Conservation (phyloP, 2,113 vertebrate genomes). For the Macquaria australasica region DNA sequence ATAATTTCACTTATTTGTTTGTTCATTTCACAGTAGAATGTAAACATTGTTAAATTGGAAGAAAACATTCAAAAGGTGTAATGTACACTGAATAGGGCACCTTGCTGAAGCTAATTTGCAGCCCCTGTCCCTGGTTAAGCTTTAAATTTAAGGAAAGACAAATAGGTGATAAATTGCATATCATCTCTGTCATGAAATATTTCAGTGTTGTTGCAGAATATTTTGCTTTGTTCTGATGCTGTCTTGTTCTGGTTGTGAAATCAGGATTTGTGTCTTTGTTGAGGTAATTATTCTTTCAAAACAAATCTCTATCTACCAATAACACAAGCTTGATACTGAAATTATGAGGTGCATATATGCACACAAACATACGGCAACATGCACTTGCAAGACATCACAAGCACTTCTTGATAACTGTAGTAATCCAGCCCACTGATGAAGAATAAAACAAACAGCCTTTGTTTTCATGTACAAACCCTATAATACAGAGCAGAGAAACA, state of each 20-base stretch:
- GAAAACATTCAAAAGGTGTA: not conserved
- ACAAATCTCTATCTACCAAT: conserved; percentile 1
- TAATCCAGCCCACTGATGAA: conserved; percentile 26
- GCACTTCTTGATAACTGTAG: conserved; percentile 20
- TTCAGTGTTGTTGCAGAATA: not conserved
- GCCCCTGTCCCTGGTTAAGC: not conserved
- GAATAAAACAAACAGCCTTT: conserved; percentile 54
- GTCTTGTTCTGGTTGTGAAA: conserved; percentile 17
- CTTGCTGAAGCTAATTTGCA: not conserved
- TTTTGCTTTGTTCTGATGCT: not conserved
- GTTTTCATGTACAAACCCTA: conserved; percentile 34
- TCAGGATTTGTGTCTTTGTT: not conserved
- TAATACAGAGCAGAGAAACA: conserved; percentile 39
- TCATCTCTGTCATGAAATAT: not conserved
- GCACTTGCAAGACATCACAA: conserved; percentile 6
- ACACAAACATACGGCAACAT: conserved; percentile 8
- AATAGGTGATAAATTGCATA: not conserved
- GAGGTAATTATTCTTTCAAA: conserved; percentile 12
- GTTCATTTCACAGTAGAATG: not conserved
- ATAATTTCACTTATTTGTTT: not conserved
- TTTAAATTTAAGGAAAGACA: not conserved
- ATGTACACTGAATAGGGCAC: no score
- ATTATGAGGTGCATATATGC: conserved; percentile 6
- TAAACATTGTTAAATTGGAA: not conserved
- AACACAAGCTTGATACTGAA: conserved; percentile 12